These are phyloP conservation scores for Mormyrus proboscirostris DNA, from an alignment of 2,797 vertebrate genomes.

Conservation along the genomic window DNA sequence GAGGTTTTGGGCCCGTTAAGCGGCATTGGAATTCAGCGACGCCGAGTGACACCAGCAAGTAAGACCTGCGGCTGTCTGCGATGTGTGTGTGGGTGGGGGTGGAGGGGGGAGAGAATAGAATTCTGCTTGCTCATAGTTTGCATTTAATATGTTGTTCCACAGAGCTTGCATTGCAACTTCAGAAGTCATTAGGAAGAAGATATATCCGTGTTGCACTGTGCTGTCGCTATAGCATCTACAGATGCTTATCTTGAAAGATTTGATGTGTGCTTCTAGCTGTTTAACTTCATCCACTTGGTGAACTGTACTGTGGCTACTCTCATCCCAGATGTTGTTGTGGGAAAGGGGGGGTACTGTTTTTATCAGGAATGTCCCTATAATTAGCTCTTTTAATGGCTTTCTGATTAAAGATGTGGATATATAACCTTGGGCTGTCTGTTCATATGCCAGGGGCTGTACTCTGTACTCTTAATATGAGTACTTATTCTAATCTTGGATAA, in stretches of 20 bases:
- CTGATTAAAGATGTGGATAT: background rate
- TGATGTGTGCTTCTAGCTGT: slow-evolving; percentile 23
- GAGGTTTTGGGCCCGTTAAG: slow-evolving; percentile 32
- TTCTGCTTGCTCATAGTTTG: background rate
- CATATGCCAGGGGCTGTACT: background rate
- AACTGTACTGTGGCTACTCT: background rate
- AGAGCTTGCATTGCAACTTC: background rate
- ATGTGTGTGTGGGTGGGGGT: background rate
- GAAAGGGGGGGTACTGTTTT: background rate
- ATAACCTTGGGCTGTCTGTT: background rate
- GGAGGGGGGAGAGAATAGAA: background rate
- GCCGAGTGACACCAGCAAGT: background rate
- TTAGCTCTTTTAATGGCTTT: background rate
- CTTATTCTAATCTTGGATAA: background rate
- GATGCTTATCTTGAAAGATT: slow-evolving; percentile 19
- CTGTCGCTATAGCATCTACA: background rate
- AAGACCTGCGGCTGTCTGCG: background rate
- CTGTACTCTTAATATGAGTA: background rate
- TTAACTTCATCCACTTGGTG: background rate
- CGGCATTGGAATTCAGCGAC: background rate
- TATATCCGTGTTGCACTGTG: background rate
- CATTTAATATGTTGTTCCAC: background rate
- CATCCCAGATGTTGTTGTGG: background rate
- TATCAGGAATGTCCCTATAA: background rate
- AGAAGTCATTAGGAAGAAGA: background rate